Base-by-base conservation (phyloP, 1,140 invertebrate genomes). In the Globodera rostochiensis region DNA sequence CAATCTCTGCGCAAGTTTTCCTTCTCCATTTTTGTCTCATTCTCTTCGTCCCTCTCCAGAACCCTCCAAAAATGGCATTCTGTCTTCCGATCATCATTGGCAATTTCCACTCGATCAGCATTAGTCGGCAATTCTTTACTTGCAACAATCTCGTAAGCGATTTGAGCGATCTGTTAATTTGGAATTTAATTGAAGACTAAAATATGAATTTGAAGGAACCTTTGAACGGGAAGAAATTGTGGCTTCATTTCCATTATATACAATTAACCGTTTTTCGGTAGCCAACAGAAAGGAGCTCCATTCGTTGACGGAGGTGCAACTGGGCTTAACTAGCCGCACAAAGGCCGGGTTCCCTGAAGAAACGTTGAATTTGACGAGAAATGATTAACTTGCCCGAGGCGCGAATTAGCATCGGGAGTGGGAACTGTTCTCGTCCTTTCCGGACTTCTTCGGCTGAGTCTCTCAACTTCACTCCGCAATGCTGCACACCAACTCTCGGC, bases 161-260 rank as follows among this genome's bases (percentile, higher is more conserved):
- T 83, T 83, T 84, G 83, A 36, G 85, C 47, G 21, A 86, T 73
- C 73, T 79, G 66, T 45, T 46, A 47, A 9, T 11, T 19, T 25
- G 6, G 64, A 67, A 15, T 25, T 7, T 7, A 47, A 47, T 75
- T 53, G 11, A 53, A 73, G 71, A 75, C 64, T 19, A 13, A 64
- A 64, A 6, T 64, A 19, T 15, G 15, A 19, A 64, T 19, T 64
- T n/a, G 11, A 19, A 60, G 64, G 64, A 25, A 79, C 77, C 80
- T 86, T 84, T 8, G 83, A 66, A 73, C 84, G 13, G 49, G 77
- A 82, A 21, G 60, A 11, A 13, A 84, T 74, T 9, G 49, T 53
- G 2, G 83, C 77, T n/a, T 86, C 49, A n/a, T 75, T 71, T 36
- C 84, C 84, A 25, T 85, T 81, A 67, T 46, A 86, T 11, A 84